phyloP scores from a whole-genome alignment of 2,888 invertebrate species.

The Lamellibrachia satsuma region DNA sequence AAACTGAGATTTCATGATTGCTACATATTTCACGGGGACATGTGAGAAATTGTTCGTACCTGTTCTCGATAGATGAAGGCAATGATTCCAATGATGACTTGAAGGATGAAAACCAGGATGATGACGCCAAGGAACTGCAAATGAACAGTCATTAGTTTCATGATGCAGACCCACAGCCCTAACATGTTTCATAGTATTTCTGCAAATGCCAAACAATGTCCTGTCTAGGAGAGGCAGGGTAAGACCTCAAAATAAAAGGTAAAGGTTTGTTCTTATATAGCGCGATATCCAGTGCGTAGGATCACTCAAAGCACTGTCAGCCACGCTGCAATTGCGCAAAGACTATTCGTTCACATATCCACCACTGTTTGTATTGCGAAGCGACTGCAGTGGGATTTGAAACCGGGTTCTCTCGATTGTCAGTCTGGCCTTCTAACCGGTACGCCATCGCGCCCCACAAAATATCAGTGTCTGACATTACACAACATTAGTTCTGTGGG shows the following conservation, averaged over 20 bases:
- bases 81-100: constrained; percentile 80
- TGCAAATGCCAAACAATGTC: neutral
- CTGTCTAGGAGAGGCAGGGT: neutral
- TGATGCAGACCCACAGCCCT: neutral
- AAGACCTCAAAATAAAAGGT: no score
- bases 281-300: neutral
- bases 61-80: constrained; percentile 81
- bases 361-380: no score
- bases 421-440: no score
- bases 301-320: neutral
- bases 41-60: constrained; percentile 67
- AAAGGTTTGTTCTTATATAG: no score
- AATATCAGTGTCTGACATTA: no score
- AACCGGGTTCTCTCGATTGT: no score
- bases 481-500: no score
- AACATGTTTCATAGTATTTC: neutral
- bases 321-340: no score
- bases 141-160: constrained; percentile 34
- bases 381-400: no score
- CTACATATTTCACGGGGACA: neutral
- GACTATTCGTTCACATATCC: no score
- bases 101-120: constrained; percentile 79
- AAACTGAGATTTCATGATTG: neutral
- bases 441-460: no score
- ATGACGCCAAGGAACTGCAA: constrained; percentile 83